Evolutionary conservation across 2,888 invertebrate species (phyloP), one percentile per base, ranked within the genome.

Genomic region (Drosophila merina): DNA sequence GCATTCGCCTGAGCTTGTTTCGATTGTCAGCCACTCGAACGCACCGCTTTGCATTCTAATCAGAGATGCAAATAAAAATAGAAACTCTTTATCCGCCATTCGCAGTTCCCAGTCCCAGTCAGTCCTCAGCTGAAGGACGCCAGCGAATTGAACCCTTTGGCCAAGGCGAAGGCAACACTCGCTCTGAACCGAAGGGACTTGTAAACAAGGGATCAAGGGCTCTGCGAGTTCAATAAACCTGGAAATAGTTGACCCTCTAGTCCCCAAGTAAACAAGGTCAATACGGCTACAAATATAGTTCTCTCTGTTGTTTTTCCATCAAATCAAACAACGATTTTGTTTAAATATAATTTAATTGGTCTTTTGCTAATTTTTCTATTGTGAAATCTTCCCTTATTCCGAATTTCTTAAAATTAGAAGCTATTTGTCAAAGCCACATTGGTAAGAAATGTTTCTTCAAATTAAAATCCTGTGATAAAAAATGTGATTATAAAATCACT

Each of bases 1-100:
- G 63, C 26, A 25, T 12, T n/a, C 9, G 42, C 7, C 26, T 33
- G 33, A 47, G 47, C 33, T 42, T 8, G 48, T 52, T 69, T 74
- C 75, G 68, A 76, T 70, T 66, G 67, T 38, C 40, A 52, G 47
- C 68, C 54, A 36, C 57, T 52, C 20, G 49, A 59, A 63, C 30
- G 51, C 63, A 44, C 36, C 30, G 54, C 63, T 69, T 42, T 56
- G 80, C 79, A 79, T 82, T 71, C 82, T 50, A 75, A 82, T 60
- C 58, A 28, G 68, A 44, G 63, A 54, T 63, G 63, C 73, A 67
- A 52, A 74, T 75, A 74, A 62, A 82, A 74, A 85, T 69, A 63
- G 60, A 59, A 52, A 58, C 8, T 30, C 26, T 36, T 60, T 49
- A 62, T 58, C 45, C 47, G 12, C 9, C 20, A 42, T 14, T 20